Base-by-base conservation (phyloP, 2,888 invertebrate species). In the Cryptus viduatorius region DNA sequence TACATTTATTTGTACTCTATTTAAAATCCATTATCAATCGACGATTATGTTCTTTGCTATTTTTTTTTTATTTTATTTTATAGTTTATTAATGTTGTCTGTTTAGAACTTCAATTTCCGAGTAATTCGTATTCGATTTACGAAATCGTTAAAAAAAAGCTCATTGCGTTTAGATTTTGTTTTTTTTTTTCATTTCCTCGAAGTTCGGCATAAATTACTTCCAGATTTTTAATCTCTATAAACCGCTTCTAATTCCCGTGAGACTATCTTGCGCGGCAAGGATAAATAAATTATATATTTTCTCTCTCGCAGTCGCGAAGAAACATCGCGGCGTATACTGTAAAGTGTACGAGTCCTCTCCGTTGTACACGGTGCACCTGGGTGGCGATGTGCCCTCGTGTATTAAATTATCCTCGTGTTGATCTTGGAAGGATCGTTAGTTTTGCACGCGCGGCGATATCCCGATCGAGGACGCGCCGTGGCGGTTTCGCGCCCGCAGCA, bases 361-460 rank as follows among this genome's bases (percentile, higher is more conserved):
- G 19, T 24, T 24, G n/a, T 10, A 42, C 59, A 42, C 59, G 29
- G 46, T 29, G 82, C 88, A 89, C 90, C 88, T 90, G 90, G 89
- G 90, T 90, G 90, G 90, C 89, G 87, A 88, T 89, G 37, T 87
- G 85, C 84, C 83, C 85, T 71, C 68, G 83, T 87, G 89, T 88
- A 89, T 88, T 89, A 89, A 90, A 90, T 91, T 91, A 91, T 90
- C 90, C 88, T 46, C 87, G 88, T 87, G 89, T 89, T 89, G 90
- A 91, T 91, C 90, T 90, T 87, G 88, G 84, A 89, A 77, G 81
- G 88, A 89, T 90, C 88, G 89, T 89, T 90, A 90, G 87, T 89
- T 89, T 89, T 89, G 86, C 86, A 78, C 81, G 83, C 76, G 82
- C 78, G 79, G 64, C 71, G 46, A 80, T 67, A 80, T 80, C 44